Base-by-base conservation (phyloP, 2,113 vertebrate genomes). In the Hemibagrus wyckioides region DNA sequence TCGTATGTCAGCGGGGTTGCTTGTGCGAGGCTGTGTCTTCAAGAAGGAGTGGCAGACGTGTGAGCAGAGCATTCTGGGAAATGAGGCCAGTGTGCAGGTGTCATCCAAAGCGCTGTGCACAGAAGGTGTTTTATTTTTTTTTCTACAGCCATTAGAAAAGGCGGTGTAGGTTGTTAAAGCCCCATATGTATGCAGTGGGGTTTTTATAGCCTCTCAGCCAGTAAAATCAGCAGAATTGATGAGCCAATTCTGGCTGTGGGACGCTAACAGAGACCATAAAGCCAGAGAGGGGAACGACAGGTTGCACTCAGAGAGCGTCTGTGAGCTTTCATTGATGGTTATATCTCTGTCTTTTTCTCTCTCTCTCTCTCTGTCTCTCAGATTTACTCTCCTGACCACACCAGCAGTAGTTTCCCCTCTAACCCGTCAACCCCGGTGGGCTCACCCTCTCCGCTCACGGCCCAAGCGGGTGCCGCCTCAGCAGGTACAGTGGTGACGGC, bases 331-430 rank as follows among this genome's bases (percentile, higher is more conserved):
- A 85, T 41, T 92, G 77, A 80, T 93, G 85, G 93, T 85, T 82
- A 92, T 33, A 87, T 80, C 25, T 82, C 15, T 91, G 13, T 59
- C 93, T 94, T 61, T 93, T 91, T 28, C 87, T 81, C 39, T 77
- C 33, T 89, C 85, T 65, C 39, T 76, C 23, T 73, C 44, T 23
- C n/a, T 56, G 92, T 92, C 67, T 93, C 92, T 19, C 94, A 99
- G 98, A 99, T 99, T 97, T 99, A 99, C 95, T 99, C 98, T 92
- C 98, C 98, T 93, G 98, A 99, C 94, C 98, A 99, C 92, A 99
- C 97, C 90, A 99, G 97, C 96, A 99, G 97, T 94, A 99, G 98
- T 95, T 99, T 98, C 91, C 97, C 98, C 88, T 99, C 98, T 33
- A 99, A 99, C 95, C 97, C 98, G 8, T 99, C 98, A 79, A 99